phyloP scores from a whole-genome alignment of 2,113 vertebrate species.

The Taurulus bubalis region DNA sequence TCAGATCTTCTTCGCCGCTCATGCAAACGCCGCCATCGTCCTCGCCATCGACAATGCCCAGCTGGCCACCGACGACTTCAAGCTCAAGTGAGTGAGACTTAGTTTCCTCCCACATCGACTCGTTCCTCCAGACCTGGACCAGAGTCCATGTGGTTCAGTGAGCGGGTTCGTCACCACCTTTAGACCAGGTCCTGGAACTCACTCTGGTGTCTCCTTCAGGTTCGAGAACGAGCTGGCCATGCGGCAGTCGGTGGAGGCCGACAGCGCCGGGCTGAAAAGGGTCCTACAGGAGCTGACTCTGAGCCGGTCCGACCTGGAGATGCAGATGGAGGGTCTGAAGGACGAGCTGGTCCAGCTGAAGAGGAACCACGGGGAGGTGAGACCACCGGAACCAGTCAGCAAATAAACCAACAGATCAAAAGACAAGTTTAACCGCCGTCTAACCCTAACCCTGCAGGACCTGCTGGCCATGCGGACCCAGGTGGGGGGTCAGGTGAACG shows the following conservation, averaged over 20 bases:
- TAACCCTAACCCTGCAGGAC: conserved; percentile 50
- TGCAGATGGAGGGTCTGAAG: conserved; percentile 81
- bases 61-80: conserved; percentile 86
- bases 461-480: conserved; percentile 39
- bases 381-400: background rate
- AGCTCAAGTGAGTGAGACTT: conserved; percentile 77
- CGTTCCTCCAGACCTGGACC: too few species aligned
- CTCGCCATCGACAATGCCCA: conserved; percentile 84
- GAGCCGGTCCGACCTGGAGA: conserved; percentile 77
- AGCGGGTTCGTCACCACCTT: too few species aligned
- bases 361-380: conserved; percentile 88
- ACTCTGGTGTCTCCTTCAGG: conserved; percentile 66
- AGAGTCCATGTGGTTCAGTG: too few species aligned
- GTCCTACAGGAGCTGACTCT: conserved; percentile 83
- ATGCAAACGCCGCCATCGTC: conserved; percentile 73
- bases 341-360: conserved; percentile 85
- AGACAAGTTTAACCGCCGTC: too few species aligned
- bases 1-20: conserved; percentile 77
- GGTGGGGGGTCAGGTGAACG: conserved; percentile 73
- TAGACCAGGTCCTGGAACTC: background rate
- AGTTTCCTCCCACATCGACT: too few species aligned
- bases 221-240: conserved; percentile 87
- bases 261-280: conserved; percentile 83
- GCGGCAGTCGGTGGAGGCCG: conserved; percentile 86
- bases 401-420: too few species aligned